Evolutionary conservation across 2,113 vertebrate genomes (phyloP).

Genomic region (Amblyopsis rosae): DNA sequence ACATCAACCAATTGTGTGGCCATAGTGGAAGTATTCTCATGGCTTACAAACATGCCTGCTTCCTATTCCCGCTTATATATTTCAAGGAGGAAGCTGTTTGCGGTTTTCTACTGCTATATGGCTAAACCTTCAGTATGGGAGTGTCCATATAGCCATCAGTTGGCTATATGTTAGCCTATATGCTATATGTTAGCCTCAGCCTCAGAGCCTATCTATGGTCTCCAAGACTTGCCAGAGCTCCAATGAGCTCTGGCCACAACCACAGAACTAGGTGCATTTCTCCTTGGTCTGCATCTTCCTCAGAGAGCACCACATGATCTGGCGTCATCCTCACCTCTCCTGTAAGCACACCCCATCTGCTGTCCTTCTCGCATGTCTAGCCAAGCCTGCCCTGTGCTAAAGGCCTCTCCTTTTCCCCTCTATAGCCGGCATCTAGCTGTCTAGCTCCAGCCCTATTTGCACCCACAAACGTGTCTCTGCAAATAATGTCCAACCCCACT

Average conservation of each 20-base stretch:
- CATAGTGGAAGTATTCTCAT: constrained; percentile 9
- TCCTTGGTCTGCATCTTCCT: neutral
- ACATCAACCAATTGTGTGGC: constrained; percentile 28
- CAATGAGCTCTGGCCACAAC: neutral
- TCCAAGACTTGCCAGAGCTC: neutral
- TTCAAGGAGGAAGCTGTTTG: constrained; percentile 37
- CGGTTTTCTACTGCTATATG: constrained; percentile 14
- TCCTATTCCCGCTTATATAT: constrained; percentile 21
- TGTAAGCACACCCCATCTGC: neutral
- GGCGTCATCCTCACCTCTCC: neutral
- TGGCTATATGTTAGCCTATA: neutral
- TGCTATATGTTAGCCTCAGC: neutral
- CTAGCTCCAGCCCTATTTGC: constrained; percentile 3
- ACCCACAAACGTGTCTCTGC: no score
- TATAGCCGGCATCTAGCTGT: neutral
- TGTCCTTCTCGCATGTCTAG: neutral
- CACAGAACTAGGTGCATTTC: neutral
- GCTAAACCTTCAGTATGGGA: constrained; percentile 26
- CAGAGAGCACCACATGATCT: neutral
- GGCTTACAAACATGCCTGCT: constrained; percentile 30
- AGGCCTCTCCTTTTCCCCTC: neutral
- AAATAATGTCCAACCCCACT: neutral
- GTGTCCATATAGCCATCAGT: constrained; percentile 16
- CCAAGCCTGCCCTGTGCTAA: neutral
- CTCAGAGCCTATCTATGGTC: neutral